A percentile compares a stretch with the other conserved stretches of the same genome.
Conservation (phyloP, 1,140 invertebrate genomes). For the Neodiprion virginianus region DNA sequence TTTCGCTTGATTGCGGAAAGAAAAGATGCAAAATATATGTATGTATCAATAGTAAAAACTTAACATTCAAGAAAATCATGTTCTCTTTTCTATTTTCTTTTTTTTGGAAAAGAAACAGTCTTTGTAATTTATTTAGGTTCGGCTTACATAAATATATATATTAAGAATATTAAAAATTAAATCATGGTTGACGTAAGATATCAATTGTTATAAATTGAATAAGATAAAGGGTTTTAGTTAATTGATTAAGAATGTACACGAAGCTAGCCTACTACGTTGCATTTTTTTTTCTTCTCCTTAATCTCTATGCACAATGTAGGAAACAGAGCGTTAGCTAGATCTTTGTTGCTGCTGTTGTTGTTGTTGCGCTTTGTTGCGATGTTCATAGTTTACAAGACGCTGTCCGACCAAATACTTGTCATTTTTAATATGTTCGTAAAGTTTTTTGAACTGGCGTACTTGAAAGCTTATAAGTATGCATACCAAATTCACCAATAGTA, state of each 20-base stretch:
- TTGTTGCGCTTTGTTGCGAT: constrained; percentile 68
- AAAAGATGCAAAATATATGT: too few relatives aligned
- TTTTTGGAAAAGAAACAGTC: constrained; percentile 44
- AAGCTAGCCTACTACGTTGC: constrained; percentile 40
- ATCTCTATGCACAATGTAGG: constrained; percentile 9
- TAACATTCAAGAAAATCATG: too few relatives aligned
- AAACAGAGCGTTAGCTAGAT: constrained; percentile 44
- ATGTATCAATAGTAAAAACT: too few relatives aligned
- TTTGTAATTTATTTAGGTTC: constrained; percentile 48
- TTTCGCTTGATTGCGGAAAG: too few relatives aligned
- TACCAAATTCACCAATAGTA: constrained; percentile 76
- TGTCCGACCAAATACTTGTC: constrained; percentile 98
- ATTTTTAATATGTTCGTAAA: constrained; percentile 99
- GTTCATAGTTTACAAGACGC: constrained; percentile 94
- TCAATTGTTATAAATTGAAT: constrained; percentile 11
- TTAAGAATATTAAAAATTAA: constrained; percentile 46
- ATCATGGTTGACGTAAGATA: constrained; percentile 40
- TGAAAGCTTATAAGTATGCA: constrained; percentile 78
- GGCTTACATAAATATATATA: constrained; percentile 46
- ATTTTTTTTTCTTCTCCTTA: constrained; percentile 11
- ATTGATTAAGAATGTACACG: constrained; percentile 45
- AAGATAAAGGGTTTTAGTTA: background rate
- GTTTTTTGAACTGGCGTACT: constrained; percentile 88
- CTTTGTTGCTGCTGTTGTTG: constrained; percentile 53
- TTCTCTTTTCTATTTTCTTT: constrained; percentile 25